Percentiles rank a stretch among this genome's conserved stretches.
phyloP scores from a whole-genome alignment of 2,797 vertebrate genomes.

The Ataeniobius toweri region DNA sequence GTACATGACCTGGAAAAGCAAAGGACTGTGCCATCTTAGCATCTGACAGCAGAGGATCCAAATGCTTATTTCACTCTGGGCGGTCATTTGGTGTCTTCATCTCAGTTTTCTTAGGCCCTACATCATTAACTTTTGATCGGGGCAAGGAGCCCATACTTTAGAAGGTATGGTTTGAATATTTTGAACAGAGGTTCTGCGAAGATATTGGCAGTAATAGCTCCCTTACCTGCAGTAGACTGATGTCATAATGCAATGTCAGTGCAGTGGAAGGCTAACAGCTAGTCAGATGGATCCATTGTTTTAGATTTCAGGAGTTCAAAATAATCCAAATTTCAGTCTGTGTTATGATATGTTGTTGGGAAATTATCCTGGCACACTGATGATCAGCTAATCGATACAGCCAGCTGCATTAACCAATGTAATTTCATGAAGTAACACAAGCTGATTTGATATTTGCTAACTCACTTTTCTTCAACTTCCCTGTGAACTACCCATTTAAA shows the following conservation, averaged over 20 bases:
- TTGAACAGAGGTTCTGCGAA: neutral
- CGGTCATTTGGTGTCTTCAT: neutral
- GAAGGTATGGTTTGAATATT: neutral
- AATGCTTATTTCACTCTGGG: neutral
- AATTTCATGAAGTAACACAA: neutral
- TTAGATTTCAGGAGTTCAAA: neutral
- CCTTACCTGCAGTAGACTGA: neutral
- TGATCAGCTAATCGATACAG: neutral
- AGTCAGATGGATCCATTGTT: neutral
- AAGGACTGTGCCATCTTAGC: neutral
- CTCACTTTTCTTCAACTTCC: neutral
- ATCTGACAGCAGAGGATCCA: neutral
- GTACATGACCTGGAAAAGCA: neutral
- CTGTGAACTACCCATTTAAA: neutral
- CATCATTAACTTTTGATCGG: too few species aligned
- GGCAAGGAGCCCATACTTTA: neutral
- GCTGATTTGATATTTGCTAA: neutral
- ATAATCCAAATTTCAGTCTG: neutral
- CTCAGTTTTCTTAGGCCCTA: neutral
- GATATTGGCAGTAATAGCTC: neutral
- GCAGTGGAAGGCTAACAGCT: neutral
- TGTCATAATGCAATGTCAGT: neutral
- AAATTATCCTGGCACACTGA: neutral
- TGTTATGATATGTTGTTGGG: neutral
- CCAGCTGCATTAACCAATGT: neutral